Evolutionary conservation across 2,797 vertebrate genomes (phyloP), one percentile per base, ranked within the genome.

Genomic region (Siniperca obscura): DNA sequence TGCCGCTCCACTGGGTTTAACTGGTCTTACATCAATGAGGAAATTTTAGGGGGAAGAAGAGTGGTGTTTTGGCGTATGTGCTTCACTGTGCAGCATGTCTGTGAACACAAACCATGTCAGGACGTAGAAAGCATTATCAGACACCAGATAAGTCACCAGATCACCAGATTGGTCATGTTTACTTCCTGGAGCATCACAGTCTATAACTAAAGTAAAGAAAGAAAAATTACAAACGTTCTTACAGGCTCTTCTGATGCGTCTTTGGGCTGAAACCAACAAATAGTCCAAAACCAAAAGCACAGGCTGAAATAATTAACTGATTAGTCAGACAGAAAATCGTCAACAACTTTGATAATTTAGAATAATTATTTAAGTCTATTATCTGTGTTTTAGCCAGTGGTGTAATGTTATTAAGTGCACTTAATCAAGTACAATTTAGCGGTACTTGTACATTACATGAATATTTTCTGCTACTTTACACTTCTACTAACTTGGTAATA

Each of bases 81-180:
- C 40, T 40, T 64, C 38, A 44, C 69, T 48, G 67, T 21, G 19
- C 17, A 55, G 7, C 25, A 11, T 21, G 55, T 34, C 8, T 40
- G 40, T 16, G 34, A 64, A 46, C 74, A 66, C 60, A 78, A 52
- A 53, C 46, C 25, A 0, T 55, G 66, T 3, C 56, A 64, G 7
- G 30, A 70, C 1, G 9, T 42, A 75, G 76, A 53, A 72, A 62
- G 50, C 50, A 61, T 78, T 90, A 86, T 78, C 78, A 65, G 44
- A 62, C 53, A n/a, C 8, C 19, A 81, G 73, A 82, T 70, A 79
- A 80, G 78, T 83, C 82, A 81, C 30, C 30, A 30, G 30, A 30
- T 30, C 53, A n/a, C 8, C 19, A 81, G 73, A 82, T 70, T 78
- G 78, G 78, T 83, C 82, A 81, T 27, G 60, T 85, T 73, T 25